Conservation (phyloP, 1,140 invertebrate species). For the Papilio machaon region DNA sequence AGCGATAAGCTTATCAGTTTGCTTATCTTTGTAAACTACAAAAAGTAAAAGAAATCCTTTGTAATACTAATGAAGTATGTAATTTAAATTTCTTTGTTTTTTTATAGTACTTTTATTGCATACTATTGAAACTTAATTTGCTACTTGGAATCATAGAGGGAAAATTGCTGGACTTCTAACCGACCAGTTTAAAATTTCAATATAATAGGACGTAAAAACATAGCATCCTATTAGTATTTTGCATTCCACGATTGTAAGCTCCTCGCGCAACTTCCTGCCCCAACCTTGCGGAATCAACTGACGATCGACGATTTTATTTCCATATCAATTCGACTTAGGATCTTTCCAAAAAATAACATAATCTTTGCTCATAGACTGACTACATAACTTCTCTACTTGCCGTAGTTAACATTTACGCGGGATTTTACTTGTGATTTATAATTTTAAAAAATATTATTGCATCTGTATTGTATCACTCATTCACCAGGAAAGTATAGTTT, state of each 20-base stretch:
- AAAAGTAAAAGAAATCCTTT: background rate
- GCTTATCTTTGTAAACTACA: constrained; percentile 12
- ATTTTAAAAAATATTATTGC: background rate
- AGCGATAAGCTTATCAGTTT: constrained; percentile 37
- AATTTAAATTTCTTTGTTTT: background rate
- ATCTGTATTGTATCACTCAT: background rate
- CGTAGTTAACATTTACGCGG: background rate
- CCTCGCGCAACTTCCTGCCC: constrained; percentile 17
- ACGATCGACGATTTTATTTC: constrained; percentile 7
- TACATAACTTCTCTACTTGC: background rate
- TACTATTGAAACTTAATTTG: background rate
- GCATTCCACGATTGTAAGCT: background rate
- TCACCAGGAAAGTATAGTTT: background rate
- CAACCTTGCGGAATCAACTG: constrained; percentile 15
- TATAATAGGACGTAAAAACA: constrained; percentile 12
- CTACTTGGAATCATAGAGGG: background rate
- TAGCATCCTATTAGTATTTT: background rate
- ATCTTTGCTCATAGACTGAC: background rate
- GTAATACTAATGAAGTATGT: background rate
- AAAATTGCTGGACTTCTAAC: background rate
- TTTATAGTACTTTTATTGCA: background rate
- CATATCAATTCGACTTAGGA: constrained; percentile 10
- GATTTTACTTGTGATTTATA: background rate
- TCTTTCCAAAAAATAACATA: background rate
- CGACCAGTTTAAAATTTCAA: background rate